Conservation (phyloP, 2,797 vertebrate species). For the Melanotaenia boesemani region DNA sequence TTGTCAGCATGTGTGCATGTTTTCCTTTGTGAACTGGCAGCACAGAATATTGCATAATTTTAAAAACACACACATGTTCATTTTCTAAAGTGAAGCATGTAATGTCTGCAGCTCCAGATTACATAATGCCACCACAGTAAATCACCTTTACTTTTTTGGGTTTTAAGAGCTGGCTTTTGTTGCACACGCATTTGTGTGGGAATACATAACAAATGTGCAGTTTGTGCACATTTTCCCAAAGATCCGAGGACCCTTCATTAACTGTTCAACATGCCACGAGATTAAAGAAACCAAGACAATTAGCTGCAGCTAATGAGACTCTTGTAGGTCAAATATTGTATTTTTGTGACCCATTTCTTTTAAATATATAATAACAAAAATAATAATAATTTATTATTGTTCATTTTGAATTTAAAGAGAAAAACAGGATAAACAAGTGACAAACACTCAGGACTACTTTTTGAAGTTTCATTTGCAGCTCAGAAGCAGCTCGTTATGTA, state of each 20-base stretch:
- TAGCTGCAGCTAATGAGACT: background rate
- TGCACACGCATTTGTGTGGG: slow-evolving; percentile 20
- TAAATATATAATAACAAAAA: no score
- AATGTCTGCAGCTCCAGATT: slow-evolving; percentile 18
- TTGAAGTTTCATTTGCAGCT: background rate
- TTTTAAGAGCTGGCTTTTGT: background rate
- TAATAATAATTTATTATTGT: background rate
- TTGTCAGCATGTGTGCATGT: background rate
- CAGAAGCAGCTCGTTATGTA: background rate
- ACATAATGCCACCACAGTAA: slow-evolving; percentile 16
- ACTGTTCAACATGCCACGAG: background rate
- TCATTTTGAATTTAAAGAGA: background rate
- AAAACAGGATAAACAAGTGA: background rate
- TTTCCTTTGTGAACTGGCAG: background rate
- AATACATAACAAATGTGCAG: slow-evolving; percentile 2
- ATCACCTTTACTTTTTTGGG: background rate
- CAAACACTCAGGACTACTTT: background rate
- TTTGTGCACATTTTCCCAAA: background rate
- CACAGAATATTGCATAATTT: background rate
- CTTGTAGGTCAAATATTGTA: background rate
- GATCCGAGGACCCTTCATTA: background rate
- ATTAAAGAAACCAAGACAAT: background rate
- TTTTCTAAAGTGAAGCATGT: background rate
- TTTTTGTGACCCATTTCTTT: background rate
- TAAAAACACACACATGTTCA: slow-evolving; percentile 3